Evolutionary conservation across 2,888 invertebrate genomes (phyloP), one percentile per base, ranked within the genome.

Genomic region (Cepaea hortensis): DNA sequence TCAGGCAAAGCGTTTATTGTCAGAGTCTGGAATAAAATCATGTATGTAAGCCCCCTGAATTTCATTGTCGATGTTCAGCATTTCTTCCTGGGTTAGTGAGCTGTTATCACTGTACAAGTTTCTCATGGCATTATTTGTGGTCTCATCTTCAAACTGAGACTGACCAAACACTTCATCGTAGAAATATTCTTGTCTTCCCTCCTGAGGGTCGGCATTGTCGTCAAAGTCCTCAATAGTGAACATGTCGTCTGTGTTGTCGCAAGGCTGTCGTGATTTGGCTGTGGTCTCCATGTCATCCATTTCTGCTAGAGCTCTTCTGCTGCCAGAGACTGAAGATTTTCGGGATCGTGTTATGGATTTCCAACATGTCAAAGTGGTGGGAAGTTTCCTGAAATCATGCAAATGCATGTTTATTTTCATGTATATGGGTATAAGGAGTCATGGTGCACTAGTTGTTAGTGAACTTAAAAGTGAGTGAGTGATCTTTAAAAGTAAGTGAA

Each of bases 121-220:
- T 50, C 88, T 86, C 84, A 89, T 88, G 15, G 90, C 87, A 15
- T 85, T 85, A 23, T 89, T 89, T 9, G 90, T 90, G 2, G 75
- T 81, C 81, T 89, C 89, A 87, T 90, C 90, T 46, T 89, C 89
- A 80, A 90, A 90, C 77, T 77, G 89, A 0, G 90, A 89, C 68
- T 88, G 81, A 15, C 88, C 88, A 81, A 90, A 90, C 62, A 90
- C 89, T 77, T 90, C 88, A 75, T 90, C 90, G 73, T 88, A 89
- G 80, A 79, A 89, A 50, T 88, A 87, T 35, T 87, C 87, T 50
- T 87, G 84, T 15, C 35, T 75, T 0, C 23, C 62, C 4, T 35
- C 83, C 7, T 55, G 23, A 5, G 35, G 18, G 6, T 46, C 87
- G 9, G 48, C 48, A 11, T 20, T n/a, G 35, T 77, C 77, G 1